Conservation (phyloP, 2,113 vertebrate genomes). For the Hepsetus odoe region DNA sequence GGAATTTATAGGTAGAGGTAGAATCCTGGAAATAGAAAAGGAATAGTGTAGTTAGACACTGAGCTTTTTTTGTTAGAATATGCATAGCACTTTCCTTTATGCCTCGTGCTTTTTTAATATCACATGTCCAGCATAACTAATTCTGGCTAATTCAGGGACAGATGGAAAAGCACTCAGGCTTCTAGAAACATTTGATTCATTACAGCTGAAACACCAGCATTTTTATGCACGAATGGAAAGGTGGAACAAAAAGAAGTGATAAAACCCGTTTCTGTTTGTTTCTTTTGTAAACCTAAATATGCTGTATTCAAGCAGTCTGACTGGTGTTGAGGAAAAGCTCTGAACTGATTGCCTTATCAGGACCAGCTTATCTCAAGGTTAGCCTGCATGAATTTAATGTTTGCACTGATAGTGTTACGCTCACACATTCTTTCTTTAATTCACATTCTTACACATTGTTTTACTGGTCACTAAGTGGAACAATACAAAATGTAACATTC, state of each 20-base stretch:
- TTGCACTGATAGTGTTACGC: too few relatives aligned
- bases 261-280: neutral
- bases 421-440: too few relatives aligned
- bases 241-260: neutral
- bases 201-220: neutral
- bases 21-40: neutral
- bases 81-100: neutral
- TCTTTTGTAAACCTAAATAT: neutral
- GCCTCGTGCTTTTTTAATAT: neutral
- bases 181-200: neutral
- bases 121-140: neutral
- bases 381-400: too few relatives aligned
- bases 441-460: too few relatives aligned
- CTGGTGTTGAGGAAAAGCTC: neutral
- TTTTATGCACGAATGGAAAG: neutral
- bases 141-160: neutral
- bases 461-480: too few relatives aligned
- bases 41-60: neutral
- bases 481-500: too few relatives aligned
- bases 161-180: neutral
- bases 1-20: neutral
- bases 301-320: neutral
- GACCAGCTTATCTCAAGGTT: too few relatives aligned
- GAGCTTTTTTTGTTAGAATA: neutral
- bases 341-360: too few relatives aligned